Evolutionary conservation across 2,888 invertebrate species (phyloP).

Genomic region (Drosophila recens): DNA sequence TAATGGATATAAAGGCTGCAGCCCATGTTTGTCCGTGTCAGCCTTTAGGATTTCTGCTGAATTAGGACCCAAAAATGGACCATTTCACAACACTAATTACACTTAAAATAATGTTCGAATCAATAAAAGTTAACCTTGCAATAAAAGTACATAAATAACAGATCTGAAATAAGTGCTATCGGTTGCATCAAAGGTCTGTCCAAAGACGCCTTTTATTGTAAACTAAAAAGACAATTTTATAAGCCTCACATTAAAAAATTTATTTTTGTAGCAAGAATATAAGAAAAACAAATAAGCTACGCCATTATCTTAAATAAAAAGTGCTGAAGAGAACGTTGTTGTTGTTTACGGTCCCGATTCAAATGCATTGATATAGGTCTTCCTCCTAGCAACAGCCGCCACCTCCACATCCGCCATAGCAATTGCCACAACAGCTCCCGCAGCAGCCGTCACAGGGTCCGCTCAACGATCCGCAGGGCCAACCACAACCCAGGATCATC

Average conservation of each 20-base stretch:
- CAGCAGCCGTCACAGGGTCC: constrained; percentile 52
- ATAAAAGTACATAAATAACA: too few species aligned
- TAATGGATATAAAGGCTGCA: too few species aligned
- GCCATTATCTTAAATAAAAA: background rate
- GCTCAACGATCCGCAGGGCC: constrained; percentile 55
- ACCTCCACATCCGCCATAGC: constrained; percentile 23
- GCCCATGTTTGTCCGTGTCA: too few species aligned
- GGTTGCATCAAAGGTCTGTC: too few species aligned
- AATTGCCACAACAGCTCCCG: constrained; percentile 5
- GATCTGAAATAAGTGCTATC: background rate
- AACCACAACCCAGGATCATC: constrained; percentile 60
- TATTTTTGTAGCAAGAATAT: background rate
- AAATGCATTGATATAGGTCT: background rate
- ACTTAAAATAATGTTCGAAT: too few species aligned
- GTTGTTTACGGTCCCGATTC: background rate
- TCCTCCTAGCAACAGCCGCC: constrained; percentile 6
- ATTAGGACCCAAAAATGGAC: too few species aligned
- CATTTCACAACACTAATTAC: too few species aligned
- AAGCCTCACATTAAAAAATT: background rate
- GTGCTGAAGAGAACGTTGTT: background rate
- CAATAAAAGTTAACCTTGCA: too few species aligned
- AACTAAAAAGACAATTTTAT: background rate
- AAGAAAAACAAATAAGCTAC: background rate
- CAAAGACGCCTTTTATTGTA: background rate
- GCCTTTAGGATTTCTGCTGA: too few species aligned